A percentile compares a stretch with the other conserved stretches of the same genome.
phyloP scores from a whole-genome alignment of 2,888 invertebrate genomes.

The Synergus japonicus region DNA sequence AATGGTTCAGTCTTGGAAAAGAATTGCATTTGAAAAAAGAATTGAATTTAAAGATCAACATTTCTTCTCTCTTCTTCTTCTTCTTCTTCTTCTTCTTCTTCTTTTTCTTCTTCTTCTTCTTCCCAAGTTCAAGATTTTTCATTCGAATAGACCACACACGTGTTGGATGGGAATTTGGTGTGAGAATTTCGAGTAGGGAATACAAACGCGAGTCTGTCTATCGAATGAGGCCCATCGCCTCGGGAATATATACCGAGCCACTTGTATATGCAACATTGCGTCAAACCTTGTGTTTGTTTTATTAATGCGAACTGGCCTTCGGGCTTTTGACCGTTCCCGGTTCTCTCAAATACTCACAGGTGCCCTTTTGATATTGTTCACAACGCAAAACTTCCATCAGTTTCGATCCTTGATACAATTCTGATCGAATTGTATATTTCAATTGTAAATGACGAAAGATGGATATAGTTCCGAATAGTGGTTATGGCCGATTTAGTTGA shows the following conservation, averaged over 20 bases:
- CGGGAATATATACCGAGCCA: slow-evolving; percentile 59
- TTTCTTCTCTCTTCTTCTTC: too few relatives aligned
- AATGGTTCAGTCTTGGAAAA: too few relatives aligned
- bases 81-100: too few relatives aligned
- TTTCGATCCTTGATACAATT: background rate
- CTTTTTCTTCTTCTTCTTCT: too few relatives aligned
- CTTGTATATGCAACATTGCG: slow-evolving; percentile 69
- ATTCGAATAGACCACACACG: slow-evolving; percentile 10
- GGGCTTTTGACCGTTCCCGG: slow-evolving; percentile 37
- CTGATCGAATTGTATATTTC: background rate
- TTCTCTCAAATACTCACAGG: slow-evolving; percentile 11
- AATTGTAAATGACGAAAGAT: background rate
- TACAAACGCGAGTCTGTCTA: slow-evolving; percentile 26
- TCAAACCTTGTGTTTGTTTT: slow-evolving; percentile 76
- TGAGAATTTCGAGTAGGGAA: slow-evolving; percentile 31
- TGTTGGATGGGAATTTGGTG: slow-evolving; percentile 15
- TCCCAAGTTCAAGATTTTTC: slow-evolving; percentile 1
- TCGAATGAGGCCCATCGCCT: slow-evolving; percentile 55
- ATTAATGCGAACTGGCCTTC: slow-evolving; percentile 75
- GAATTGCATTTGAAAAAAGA: too few relatives aligned
- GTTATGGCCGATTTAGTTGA: too few relatives aligned
- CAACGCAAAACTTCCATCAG: background rate
- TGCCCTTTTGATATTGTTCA: slow-evolving; percentile 20
- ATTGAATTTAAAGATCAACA: too few relatives aligned
- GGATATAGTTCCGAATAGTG: too few relatives aligned